These are phyloP conservation scores for Anableps anableps DNA, from an alignment of 2,797 vertebrate genomes.

Conservation along the genomic window DNA sequence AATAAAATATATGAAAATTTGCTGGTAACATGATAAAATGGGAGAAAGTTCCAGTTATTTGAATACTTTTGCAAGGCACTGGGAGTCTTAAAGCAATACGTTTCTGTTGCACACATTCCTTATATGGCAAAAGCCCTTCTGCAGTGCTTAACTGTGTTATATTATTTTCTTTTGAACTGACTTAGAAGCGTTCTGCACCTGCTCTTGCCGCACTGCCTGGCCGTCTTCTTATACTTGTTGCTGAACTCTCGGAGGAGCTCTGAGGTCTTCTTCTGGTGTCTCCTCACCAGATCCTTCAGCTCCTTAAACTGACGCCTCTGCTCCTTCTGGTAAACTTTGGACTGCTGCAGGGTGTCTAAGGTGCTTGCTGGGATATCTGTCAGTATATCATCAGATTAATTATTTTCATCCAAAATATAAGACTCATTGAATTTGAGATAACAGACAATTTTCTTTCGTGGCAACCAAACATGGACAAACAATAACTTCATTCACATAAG, in stretches of 20 bases:
- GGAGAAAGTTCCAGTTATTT: neutral
- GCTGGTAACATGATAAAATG: neutral
- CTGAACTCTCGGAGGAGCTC: slow-evolving; percentile 95
- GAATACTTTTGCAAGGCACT: neutral
- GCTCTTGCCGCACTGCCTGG: slow-evolving; percentile 71
- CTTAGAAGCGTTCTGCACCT: slow-evolving; percentile 39
- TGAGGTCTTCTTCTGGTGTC: slow-evolving; percentile 95
- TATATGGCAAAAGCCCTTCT: neutral
- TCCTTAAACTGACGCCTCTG: slow-evolving; percentile 97
- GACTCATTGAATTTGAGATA: neutral
- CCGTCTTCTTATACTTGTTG: slow-evolving; percentile 74
- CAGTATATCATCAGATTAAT: neutral
- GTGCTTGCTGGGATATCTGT: slow-evolving; percentile 90
- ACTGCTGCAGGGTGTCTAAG: slow-evolving; percentile 91
- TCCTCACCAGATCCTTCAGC: slow-evolving; percentile 96
- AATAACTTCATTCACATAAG: neutral
- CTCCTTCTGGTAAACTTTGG: slow-evolving; percentile 93
- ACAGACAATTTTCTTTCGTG: neutral
- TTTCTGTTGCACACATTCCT: neutral
- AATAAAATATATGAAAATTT: neutral
- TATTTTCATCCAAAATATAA: neutral
- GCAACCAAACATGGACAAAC: neutral
- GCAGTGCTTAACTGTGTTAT: neutral
- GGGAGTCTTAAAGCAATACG: neutral
- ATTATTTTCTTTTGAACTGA: neutral